Conservation (phyloP, 2,113 vertebrate genomes). For the Trichomycterus rosablanca region DNA sequence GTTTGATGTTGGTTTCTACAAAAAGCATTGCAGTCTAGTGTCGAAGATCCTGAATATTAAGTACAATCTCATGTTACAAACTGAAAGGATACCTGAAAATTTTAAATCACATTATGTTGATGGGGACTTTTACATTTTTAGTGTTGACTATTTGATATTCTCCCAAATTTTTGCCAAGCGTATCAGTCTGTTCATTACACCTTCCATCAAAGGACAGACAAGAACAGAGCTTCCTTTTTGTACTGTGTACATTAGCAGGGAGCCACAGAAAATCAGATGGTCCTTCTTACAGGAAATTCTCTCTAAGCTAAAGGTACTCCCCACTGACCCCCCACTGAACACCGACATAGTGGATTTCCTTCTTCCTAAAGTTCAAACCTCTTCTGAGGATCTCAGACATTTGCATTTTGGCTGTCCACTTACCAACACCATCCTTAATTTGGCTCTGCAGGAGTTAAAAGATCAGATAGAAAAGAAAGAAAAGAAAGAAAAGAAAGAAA, state of each 20-base stretch:
- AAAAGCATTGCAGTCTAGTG: not conserved
- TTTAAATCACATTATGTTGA: too few species aligned
- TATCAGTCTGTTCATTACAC: not conserved
- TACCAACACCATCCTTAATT: constrained; percentile 5
- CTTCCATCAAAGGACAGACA: not conserved
- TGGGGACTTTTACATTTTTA: too few species aligned
- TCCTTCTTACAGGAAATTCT: not conserved
- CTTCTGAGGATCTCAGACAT: not conserved
- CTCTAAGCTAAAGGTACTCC: not conserved
- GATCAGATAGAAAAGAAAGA: too few species aligned
- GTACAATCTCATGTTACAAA: not conserved
- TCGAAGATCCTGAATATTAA: not conserved
- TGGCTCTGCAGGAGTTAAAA: constrained; percentile 11
- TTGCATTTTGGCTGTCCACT: constrained; percentile 20
- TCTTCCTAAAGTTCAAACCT: not conserved
- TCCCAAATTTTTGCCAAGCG: not conserved
- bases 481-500: too few species aligned
- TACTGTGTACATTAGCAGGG: not conserved
- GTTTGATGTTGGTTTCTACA: not conserved
- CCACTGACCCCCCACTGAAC: not conserved
- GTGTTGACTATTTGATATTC: constrained; percentile 4
- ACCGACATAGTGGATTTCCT: constrained; percentile 4
- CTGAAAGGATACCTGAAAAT: not conserved
- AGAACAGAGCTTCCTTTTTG: not conserved
- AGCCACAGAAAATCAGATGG: not conserved